Evolutionary conservation across 2,888 invertebrate species (phyloP).

Genomic region (Melangyna quadrimaculata): DNA sequence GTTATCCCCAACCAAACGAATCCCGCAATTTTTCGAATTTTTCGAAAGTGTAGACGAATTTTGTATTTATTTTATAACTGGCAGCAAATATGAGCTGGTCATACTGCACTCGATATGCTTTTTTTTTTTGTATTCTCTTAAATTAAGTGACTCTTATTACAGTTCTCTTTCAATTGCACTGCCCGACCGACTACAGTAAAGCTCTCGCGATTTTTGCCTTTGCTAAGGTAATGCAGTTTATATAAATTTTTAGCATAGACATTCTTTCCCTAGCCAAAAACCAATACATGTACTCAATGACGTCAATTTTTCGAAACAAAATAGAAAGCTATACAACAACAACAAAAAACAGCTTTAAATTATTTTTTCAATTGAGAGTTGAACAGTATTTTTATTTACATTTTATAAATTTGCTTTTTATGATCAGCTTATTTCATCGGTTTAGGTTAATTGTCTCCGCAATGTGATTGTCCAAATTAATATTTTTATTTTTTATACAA

Average conservation of each 20-base stretch:
- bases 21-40: background rate
- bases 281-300: background rate
- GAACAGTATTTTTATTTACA: background rate
- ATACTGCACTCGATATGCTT: background rate
- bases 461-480: constrained; percentile 4
- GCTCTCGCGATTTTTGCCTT: background rate
- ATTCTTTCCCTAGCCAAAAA: background rate
- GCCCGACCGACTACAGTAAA: background rate
- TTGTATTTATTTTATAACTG: background rate
- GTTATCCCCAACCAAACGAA: too few species aligned
- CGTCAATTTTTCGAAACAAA: background rate
- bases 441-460: background rate
- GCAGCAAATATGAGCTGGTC: background rate
- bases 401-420: background rate
- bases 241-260: background rate
- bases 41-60: background rate
- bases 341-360: background rate
- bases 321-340: background rate
- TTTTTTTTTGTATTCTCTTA: background rate
- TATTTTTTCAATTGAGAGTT: constrained; percentile 3
- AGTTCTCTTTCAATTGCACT: background rate
- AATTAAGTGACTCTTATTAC: background rate
- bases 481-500: too few species aligned
- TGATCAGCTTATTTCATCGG: constrained; percentile 8
- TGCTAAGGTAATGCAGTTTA: background rate